Conservation (phyloP, 2,888 invertebrate genomes). For the Campoplex nolae region DNA sequence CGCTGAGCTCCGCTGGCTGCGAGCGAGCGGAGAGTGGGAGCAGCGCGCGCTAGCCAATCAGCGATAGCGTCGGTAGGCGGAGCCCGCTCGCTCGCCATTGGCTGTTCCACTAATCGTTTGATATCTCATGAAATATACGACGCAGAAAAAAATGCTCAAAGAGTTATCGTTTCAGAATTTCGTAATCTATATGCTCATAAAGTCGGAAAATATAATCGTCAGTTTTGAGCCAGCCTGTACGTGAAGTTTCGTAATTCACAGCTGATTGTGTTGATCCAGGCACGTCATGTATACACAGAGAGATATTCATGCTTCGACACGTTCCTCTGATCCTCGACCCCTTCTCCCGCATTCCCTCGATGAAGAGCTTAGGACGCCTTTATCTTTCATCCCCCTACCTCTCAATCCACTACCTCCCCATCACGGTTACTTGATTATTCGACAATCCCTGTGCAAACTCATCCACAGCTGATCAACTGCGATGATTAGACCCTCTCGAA, state of each 20-base stretch:
- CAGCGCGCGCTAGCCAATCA: neutral
- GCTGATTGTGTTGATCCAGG: conserved; percentile 14
- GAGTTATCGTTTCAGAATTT: neutral
- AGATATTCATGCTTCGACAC: conserved; percentile 18
- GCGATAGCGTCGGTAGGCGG: conserved; percentile 9
- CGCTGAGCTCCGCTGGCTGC: neutral
- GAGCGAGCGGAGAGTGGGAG: neutral
- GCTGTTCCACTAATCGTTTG: neutral
- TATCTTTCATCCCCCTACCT: conserved; percentile 15
- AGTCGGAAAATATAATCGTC: neutral
- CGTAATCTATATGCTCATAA: neutral
- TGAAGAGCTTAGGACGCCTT: conserved; percentile 8
- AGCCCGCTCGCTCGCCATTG: neutral
- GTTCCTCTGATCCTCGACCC: conserved; percentile 7
- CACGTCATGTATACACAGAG: conserved; percentile 1
- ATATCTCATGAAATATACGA: neutral
- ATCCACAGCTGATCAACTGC: conserved; percentile 6
- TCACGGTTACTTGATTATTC: conserved; percentile 6
- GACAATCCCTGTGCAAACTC: conserved; percentile 2
- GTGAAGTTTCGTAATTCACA: neutral
- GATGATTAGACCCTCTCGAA: neutral
- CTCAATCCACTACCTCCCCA: neutral
- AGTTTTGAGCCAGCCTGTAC: conserved; percentile 8
- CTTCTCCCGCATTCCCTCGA: neutral
- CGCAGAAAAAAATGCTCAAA: neutral